These are phyloP conservation scores for Apaloderma vittatum DNA, from an alignment of 2,113 vertebrate species.

Conservation along the genomic window DNA sequence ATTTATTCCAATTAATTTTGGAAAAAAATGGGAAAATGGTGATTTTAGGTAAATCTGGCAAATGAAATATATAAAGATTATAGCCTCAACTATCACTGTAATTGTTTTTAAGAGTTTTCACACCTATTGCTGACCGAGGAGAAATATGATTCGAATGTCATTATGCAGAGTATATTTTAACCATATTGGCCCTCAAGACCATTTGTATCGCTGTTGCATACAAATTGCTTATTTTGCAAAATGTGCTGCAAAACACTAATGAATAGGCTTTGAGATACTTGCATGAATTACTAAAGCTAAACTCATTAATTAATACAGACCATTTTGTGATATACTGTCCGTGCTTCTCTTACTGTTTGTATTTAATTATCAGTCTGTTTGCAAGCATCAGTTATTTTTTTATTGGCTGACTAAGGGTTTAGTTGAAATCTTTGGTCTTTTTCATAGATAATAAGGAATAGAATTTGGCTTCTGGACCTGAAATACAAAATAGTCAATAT, in stretches of 20 bases:
- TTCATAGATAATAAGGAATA: not conserved
- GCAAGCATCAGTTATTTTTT: not conserved
- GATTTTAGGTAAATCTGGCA: not conserved
- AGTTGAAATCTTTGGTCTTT: not conserved
- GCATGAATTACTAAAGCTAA: not conserved
- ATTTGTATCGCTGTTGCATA: not conserved
- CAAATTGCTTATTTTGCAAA: slow-evolving; percentile 2
- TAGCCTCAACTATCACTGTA: not conserved
- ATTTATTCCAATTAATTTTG: not conserved
- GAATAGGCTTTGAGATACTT: not conserved
- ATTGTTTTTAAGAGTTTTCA: not conserved
- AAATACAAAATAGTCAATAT: not conserved
- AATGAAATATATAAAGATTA: not conserved
- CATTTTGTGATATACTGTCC: not conserved
- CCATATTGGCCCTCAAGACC: not conserved
- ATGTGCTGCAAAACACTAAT: not conserved
- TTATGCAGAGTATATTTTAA: not conserved
- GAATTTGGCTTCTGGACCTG: not conserved
- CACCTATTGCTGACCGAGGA: not conserved
- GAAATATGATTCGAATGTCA: not conserved
- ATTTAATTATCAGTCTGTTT: not conserved
- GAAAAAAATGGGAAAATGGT: not conserved
- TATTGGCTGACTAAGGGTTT: not conserved
- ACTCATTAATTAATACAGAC: not conserved
- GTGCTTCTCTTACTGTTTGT: not conserved